Evolutionary conservation across 2,113 vertebrate species (phyloP), one percentile per base, ranked within the genome.

Genomic region (Myxocyprinus asiaticus): DNA sequence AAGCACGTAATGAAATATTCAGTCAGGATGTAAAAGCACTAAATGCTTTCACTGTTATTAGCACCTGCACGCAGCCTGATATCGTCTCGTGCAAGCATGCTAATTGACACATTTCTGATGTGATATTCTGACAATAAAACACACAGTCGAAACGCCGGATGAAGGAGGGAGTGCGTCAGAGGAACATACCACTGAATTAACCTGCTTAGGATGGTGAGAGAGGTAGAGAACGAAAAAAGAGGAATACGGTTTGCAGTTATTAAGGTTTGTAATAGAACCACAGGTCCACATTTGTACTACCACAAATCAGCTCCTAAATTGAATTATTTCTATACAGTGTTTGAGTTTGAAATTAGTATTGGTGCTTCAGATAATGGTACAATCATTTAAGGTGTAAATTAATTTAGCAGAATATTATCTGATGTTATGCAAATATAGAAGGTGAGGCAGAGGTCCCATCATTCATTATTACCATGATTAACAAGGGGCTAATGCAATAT

Each of bases 1-100:
- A 90, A 85, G 91, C 91, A 89, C 88, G 87, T 93, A 93, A 96
- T 96, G 91, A 95, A 95, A 94, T 95, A 93, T 94, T 94, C 92
- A 94, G 89, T 85, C 82, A 78, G 91, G 90, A 91, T 93, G 91
- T 91, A 94, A 94, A 94, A 95, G 92, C 92, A 92, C 93, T 94
- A 94, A 95, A 94, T 92, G 93, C 89, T 95, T 94, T 94, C 91
- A 93, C 93, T 92, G 88, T 96, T 95, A 96, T 95, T 94, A 95
- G 94, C 93, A 95, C 94, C 93, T 95, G 92, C 91, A 87, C 91
- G 87, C 88, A 90, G 81, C 50, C 91, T 91, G 90, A 92, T 87
- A 87, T 87, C 69, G 44, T 88, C 83, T 86, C 62, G 59, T 47
- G 80, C 65, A 62, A 61, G 80, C 70, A 80, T 88, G 90, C 90